phyloP scores from a whole-genome alignment of 2,113 vertebrate species.

The Coptodon rendalli region DNA sequence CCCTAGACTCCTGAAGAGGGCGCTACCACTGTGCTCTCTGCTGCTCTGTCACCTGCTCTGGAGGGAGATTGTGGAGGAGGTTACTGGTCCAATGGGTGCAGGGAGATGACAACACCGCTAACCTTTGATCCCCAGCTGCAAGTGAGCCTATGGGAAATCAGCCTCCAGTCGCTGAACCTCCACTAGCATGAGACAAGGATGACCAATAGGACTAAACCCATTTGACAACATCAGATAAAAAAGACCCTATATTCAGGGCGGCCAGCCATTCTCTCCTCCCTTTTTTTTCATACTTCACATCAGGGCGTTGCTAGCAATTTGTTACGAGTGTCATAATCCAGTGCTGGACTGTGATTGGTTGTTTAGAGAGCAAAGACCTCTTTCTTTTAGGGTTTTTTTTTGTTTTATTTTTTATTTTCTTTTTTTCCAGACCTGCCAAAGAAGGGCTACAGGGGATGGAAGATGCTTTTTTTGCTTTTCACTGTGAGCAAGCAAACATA shows the following conservation, averaged over 20 bases:
- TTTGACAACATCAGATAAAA: not conserved
- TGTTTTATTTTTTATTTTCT: accelerated
- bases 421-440: conserved; percentile 20
- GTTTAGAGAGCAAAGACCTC: not conserved
- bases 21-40: conserved; percentile 43
- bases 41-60: conserved; percentile 51
- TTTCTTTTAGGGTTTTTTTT: not conserved
- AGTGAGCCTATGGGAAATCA: conserved; percentile 55
- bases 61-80: conserved; percentile 50
- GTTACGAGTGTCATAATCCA: conserved; percentile 11
- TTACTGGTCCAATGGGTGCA: conserved; percentile 54
- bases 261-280: not conserved
- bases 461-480: conserved; percentile 4
- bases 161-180: conserved; percentile 42
- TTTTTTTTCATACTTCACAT: conserved; percentile 1
- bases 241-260: not conserved
- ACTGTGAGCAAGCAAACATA: conserved; percentile 20
- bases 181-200: conserved; percentile 22
- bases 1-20: conserved; percentile 61
- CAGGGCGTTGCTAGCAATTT: not conserved
- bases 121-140: conserved; percentile 53
- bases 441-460: conserved; percentile 44
- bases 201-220: not conserved
- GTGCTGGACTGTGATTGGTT: conserved; percentile 29
- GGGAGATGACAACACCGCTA: conserved; percentile 28